These are phyloP conservation scores for Copidosoma floridanum DNA, from an alignment of 1,140 invertebrate species.

Conservation along the genomic window DNA sequence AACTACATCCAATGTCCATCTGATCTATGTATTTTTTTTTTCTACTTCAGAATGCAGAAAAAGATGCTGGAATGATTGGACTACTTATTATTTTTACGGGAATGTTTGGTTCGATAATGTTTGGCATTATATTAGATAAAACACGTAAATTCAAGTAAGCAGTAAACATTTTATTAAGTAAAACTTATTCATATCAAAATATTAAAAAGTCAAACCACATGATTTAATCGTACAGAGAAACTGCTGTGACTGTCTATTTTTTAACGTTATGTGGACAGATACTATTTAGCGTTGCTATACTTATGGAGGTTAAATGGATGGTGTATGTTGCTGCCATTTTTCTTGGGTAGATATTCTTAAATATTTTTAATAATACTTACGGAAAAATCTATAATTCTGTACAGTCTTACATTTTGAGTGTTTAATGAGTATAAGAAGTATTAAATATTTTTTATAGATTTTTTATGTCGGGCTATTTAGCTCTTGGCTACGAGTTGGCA, in stretches of 20 bases:
- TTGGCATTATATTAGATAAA: conserved; percentile 70
- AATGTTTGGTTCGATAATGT: conserved; percentile 67
- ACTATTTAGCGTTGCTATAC: conserved; percentile 28
- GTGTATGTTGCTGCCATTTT: conserved; percentile 63
- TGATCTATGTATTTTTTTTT: too few species aligned
- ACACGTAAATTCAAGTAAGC: conserved; percentile 61
- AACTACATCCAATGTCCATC: too few species aligned
- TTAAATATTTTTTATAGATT: conserved; percentile 50
- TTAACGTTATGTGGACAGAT: conserved; percentile 27
- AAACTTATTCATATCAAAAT: too few species aligned
- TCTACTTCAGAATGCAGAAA: conserved; percentile 50
- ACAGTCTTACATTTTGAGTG: too few species aligned
- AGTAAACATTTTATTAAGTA: too few species aligned
- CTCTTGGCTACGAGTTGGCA: conserved; percentile 73
- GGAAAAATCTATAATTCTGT: too few species aligned
- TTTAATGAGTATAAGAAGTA: too few species aligned
- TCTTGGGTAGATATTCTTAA: conserved; percentile 53
- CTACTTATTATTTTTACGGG: conserved; percentile 68
- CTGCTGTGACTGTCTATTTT: conserved; percentile 22
- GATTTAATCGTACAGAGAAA: conserved; percentile 18
- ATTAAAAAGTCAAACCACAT: background rate
- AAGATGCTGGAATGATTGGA: conserved; percentile 69
- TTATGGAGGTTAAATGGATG: conserved; percentile 53
- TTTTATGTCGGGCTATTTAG: conserved; percentile 75
- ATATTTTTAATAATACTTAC: background rate